These are phyloP conservation scores for Erethizon dorsatum DNA, from an alignment of 2,797 vertebrate genomes.

Conservation along the genomic window DNA sequence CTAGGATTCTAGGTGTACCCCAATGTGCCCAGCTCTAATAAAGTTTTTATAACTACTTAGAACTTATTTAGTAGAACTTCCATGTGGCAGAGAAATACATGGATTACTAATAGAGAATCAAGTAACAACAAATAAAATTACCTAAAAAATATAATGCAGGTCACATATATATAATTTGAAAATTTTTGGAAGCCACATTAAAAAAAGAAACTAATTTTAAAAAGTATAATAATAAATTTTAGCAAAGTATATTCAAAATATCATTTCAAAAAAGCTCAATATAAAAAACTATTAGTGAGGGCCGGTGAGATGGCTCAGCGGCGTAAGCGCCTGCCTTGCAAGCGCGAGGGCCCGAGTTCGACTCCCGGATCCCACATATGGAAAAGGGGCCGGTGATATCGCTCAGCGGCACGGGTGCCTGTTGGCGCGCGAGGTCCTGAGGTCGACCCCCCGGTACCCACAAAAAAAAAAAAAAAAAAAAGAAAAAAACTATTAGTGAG, in stretches of 20 bases:
- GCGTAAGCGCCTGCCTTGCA: too few relatives aligned
- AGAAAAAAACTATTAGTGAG: conserved; percentile 45
- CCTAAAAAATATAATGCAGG: conserved; percentile 29
- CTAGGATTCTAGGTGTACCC: not conserved
- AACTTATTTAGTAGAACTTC: conserved; percentile 34
- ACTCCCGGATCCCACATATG: too few relatives aligned
- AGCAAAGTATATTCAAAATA: not conserved
- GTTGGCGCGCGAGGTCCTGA: too few relatives aligned
- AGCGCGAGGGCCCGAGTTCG: too few relatives aligned
- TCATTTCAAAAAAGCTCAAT: conserved; percentile 28
- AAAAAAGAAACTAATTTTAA: not conserved
- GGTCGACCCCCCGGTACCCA: too few relatives aligned
- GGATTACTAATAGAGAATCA: conserved; percentile 43
- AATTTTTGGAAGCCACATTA: not conserved
- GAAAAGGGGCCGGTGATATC: too few relatives aligned
- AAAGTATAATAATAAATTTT: conserved; percentile 35
- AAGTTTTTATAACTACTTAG: conserved; percentile 37
- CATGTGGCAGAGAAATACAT: conserved; percentile 34
- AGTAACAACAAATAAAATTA: conserved; percentile 57
- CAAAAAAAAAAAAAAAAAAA: too few relatives aligned
- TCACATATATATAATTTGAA: not conserved
- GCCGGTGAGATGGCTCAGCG: too few relatives aligned
- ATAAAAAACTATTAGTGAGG: conserved; percentile 44
- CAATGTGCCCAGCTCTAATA: not conserved
- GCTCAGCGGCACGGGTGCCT: too few relatives aligned